These are phyloP conservation scores for Cryptosula pallasiana DNA, from an alignment of 2,888 invertebrate genomes.

Conservation along the genomic window DNA sequence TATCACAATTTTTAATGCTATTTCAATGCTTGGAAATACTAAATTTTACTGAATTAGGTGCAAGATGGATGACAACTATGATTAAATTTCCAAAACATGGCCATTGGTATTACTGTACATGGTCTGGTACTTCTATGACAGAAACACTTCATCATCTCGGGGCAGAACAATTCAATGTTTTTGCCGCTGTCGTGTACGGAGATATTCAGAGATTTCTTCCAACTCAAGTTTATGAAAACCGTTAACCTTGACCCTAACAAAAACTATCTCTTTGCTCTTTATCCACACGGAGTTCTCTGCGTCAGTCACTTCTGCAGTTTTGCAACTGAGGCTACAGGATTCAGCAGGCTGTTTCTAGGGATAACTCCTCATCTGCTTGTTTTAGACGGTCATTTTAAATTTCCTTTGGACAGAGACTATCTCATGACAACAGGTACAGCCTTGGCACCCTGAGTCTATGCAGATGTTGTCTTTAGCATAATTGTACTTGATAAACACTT, in stretches of 20 bases:
- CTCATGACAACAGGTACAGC: constrained; percentile 61
- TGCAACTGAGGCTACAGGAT: constrained; percentile 62
- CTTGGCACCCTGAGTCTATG: too few species aligned
- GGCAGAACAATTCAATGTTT: constrained; percentile 60
- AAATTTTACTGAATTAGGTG: too few species aligned
- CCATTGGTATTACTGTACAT: constrained; percentile 32
- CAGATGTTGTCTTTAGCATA: too few species aligned
- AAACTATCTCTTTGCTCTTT: constrained; percentile 76
- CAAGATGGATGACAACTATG: too few species aligned
- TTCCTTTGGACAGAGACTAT: constrained; percentile 69
- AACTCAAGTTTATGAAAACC: constrained; percentile 74
- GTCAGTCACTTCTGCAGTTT: constrained; percentile 75
- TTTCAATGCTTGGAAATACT: too few species aligned
- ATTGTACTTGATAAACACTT: too few species aligned
- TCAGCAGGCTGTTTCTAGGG: constrained; percentile 55
- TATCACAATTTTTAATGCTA: too few species aligned
- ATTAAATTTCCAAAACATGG: too few species aligned
- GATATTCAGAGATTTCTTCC: constrained; percentile 72
- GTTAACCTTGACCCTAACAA: constrained; percentile 70
- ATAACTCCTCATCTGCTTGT: constrained; percentile 59
- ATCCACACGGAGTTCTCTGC: constrained; percentile 85
- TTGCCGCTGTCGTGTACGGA: constrained; percentile 66
- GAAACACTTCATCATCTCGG: constrained; percentile 59
- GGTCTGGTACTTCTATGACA: constrained; percentile 58
- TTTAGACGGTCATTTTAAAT: constrained; percentile 67